Evolutionary conservation across 30 jellyfish, hydroid and myxozoan species (phyloP), one percentile per base, ranked within the genome.

Genomic region (Pelagia noctiluca): DNA sequence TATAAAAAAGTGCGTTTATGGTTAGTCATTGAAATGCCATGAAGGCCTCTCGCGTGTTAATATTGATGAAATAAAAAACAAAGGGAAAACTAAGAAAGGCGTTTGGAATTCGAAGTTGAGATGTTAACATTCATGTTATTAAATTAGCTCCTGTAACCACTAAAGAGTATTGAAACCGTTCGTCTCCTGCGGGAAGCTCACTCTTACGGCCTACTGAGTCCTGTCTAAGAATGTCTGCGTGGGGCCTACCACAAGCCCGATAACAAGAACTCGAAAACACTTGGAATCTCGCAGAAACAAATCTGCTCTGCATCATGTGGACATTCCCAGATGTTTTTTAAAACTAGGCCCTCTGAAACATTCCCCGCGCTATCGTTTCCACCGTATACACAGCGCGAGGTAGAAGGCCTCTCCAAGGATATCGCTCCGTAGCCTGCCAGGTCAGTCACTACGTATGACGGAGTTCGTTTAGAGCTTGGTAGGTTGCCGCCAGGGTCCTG

Each of bases 401-500:
- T 60, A 85, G 85, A 68, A 66, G 50, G 68, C 32, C 85, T 85
- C 86, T 35, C 21, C 85, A 68, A 82, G 50, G 80, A 82, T 60
- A 70, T 82, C 92, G 78, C 92, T 68, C 83, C 52, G 53, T 46
- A 62, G 34, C 85, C 33, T 70, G 86, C 96, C 96, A 75, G 37
- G 80, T 86, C 61, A n/a, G n/a, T n/a, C n/a, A n/a, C n/a, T n/a
- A n/a, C n/a, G n/a, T 86, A 88, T 76, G 89, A 64, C 67, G 87
- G 74, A 62, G 80, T 34, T 80, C 77, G 90, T 88, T 80, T 86
- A 64, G 18, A 63, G 82, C 93, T 80, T 88, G 48, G 93, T 65
- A 72, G 93, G 97, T 75, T 38, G 88, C 88, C 93, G 89, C 93
- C 90, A 68, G 62, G 76, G 81, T 67, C 97, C 89, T 42, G 77